Evolutionary conservation across 2,888 invertebrate genomes (phyloP), one percentile per base, ranked within the genome.

Genomic region (Drosophila bunnanda): DNA sequence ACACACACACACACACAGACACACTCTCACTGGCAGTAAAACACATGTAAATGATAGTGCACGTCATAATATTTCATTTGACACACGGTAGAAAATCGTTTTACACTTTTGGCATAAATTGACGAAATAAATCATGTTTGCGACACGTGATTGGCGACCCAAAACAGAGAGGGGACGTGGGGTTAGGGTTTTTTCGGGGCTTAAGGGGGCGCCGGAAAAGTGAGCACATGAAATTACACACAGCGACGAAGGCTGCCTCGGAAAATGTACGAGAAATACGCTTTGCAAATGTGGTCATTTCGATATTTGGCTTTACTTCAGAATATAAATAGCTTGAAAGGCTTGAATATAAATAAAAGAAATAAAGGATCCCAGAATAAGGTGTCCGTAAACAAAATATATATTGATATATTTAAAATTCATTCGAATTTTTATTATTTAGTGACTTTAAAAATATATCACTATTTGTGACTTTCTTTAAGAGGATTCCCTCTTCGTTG

Each of bases 51-150:
- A 69, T 65, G 54, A 76, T 76, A 74, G 73, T 69, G 57, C 66
- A 69, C 59, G 71, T 76, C 73, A 84, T 75, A 78, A 82, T 80
- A 79, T 80, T 73, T 77, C 80, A 82, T 79, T 84, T 78, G 65
- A 61, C 66, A 72, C 66, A 70, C 68, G 70, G 74, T 67, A 52
- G 71, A 78, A 82, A 84, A 80, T 77, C 75, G 75, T 58, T 77
- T 75, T 75, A 72, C 80, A 76, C 76, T 70, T 76, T 77, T 70
- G 75, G 75, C 76, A 84, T 75, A 84, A 79, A 83, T 87, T 83
- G 82, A 77, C 78, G 78, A 89, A 88, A 89, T 89, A 85, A 89
- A 90, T 90, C 89, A 89, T 83, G 86, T 78, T 78, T 70, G 74
- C 77, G 80, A 76, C 89, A 80, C 88, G 80, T 88, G 88, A 85